Conservation (phyloP, 2,888 invertebrate genomes). For the Ophioninae sp. region DNA sequence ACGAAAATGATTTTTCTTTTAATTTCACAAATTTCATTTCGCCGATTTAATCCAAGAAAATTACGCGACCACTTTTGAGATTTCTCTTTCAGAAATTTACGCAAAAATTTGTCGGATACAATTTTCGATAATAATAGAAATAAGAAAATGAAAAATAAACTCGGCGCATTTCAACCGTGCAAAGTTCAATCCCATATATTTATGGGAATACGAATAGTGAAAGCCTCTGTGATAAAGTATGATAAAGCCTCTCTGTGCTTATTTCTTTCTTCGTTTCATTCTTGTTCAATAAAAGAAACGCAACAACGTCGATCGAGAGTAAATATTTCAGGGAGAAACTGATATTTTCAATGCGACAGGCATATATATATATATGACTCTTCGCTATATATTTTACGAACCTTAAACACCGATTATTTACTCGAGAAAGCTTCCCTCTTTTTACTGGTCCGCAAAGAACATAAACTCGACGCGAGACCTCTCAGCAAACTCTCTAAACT, state of each 20-base stretch:
- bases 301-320: slow-evolving; percentile 4
- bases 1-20: too few relatives aligned
- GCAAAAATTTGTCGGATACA: too few relatives aligned
- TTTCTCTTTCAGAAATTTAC: not conserved
- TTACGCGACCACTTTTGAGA: not conserved
- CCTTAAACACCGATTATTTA: slow-evolving; percentile 52
- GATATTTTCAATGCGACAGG: not conserved
- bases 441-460: slow-evolving; percentile 7
- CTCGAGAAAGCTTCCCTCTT: slow-evolving; percentile 34
- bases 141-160: not conserved
- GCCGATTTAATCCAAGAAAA: too few relatives aligned
- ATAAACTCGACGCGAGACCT: slow-evolving; percentile 5
- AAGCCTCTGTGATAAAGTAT: slow-evolving; percentile 49
- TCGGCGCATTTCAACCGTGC: too few relatives aligned
- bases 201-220: slow-evolving; percentile 1
- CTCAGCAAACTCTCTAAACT: not conserved
- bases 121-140: too few relatives aligned
- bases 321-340: not conserved
- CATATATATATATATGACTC: slow-evolving; percentile 7
- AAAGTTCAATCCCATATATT: not conserved
- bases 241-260: slow-evolving; percentile 19
- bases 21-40: too few relatives aligned
- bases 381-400: slow-evolving; percentile 9
- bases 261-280: not conserved
- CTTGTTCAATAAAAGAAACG: slow-evolving; percentile 6